Evolutionary conservation across 2,888 invertebrate genomes (phyloP).

Genomic region (Sphaeridia pumilis): DNA sequence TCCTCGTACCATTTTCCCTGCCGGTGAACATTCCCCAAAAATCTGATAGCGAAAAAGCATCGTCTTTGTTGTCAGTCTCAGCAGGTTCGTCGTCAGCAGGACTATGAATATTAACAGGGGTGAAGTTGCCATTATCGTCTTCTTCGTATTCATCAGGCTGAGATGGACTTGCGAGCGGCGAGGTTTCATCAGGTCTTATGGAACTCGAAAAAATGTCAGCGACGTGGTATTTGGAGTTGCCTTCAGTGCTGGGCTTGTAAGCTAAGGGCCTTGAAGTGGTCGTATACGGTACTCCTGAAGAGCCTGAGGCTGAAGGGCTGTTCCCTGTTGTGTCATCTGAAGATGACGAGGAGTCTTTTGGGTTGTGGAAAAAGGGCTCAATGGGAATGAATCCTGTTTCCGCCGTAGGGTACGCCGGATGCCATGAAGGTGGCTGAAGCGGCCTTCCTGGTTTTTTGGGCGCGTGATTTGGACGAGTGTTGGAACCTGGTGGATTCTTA

Average conservation of each 20-base stretch:
- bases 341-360: constrained; percentile 2
- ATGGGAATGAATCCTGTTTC: constrained; percentile 36
- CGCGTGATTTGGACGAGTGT: too few relatives aligned
- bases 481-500: neutral
- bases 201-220: constrained; percentile 14
- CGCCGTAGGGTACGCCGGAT: constrained; percentile 32
- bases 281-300: neutral
- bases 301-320: neutral
- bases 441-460: constrained; percentile 13
- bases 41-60: constrained; percentile 24
- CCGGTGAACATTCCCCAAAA: constrained; percentile 34
- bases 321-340: constrained; percentile 6
- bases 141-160: constrained; percentile 24
- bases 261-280: constrained; percentile 3
- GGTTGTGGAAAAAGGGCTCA: constrained; percentile 33
- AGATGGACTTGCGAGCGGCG: constrained; percentile 22
- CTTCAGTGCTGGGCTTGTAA: neutral
- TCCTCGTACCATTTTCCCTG: constrained; percentile 11
- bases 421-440: constrained; percentile 27
- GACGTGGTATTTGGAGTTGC: constrained; percentile 19
- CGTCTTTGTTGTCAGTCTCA: neutral
- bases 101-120: constrained; percentile 26
- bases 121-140: constrained; percentile 16
- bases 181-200: constrained; percentile 19
- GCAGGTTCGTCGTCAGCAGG: neutral